phyloP scores from a whole-genome alignment of 2,888 invertebrate species.

The Meta bourneti region DNA sequence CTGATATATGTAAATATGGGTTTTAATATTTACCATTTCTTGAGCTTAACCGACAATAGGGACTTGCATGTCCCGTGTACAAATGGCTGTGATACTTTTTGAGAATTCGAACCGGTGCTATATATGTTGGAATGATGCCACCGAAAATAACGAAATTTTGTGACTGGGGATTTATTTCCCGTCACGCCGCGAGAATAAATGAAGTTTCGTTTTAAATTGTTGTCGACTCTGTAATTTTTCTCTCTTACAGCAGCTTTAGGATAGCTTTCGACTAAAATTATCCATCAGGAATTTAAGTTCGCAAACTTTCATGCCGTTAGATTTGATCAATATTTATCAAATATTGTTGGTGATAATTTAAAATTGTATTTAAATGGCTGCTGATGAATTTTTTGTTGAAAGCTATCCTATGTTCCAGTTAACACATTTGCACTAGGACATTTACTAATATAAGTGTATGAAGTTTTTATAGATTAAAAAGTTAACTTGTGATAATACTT shows the following conservation, averaged over 20 bases:
- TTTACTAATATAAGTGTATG: too few relatives aligned
- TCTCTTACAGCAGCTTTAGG: not conserved
- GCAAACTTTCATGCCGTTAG: not conserved
- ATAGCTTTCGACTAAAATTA: not conserved
- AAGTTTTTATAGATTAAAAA: too few relatives aligned
- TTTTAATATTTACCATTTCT: not conserved
- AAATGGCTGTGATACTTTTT: constrained; percentile 37
- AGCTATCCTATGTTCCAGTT: too few relatives aligned
- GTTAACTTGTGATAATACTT: too few relatives aligned
- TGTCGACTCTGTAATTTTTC: constrained; percentile 1
- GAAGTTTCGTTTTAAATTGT: constrained; percentile 32
- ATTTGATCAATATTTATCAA: constrained; percentile 11
- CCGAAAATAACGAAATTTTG: constrained; percentile 12
- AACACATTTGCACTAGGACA: too few relatives aligned
- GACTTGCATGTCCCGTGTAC: not conserved
- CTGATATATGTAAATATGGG: constrained; percentile 20
- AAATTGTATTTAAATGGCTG: not conserved
- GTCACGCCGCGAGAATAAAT: constrained; percentile 38
- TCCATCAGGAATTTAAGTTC: not conserved
- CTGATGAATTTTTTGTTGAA: not conserved
- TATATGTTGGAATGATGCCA: constrained; percentile 32
- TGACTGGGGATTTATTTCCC: not conserved
- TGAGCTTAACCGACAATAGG: constrained; percentile 26
- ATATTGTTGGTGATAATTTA: not conserved
- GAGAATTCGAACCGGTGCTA: constrained; percentile 63